Percentiles rank a stretch among this genome's conserved stretches.
Evolutionary conservation across 2,113 vertebrate genomes (phyloP).

Genomic region (Spilogale gracilis): DNA sequence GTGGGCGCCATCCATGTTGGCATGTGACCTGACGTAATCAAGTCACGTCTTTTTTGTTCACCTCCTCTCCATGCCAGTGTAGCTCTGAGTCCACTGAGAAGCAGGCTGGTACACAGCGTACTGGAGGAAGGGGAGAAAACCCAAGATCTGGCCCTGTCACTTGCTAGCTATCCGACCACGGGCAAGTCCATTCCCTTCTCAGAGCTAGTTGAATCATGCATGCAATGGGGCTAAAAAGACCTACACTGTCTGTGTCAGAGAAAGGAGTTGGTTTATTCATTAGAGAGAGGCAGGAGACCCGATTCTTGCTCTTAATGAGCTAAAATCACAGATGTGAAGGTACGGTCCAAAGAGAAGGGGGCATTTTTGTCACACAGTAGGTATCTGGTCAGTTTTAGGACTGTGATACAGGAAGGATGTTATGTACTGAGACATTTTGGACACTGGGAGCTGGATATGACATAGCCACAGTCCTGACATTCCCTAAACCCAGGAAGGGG

Average conservation of each 20-base stretch:
- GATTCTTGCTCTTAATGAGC: background rate
- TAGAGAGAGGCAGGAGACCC: background rate
- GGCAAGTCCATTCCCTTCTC: background rate
- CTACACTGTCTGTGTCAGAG: background rate
- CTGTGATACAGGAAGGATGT: background rate
- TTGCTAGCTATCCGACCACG: background rate
- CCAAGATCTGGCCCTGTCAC: background rate
- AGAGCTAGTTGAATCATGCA: background rate
- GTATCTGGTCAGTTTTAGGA: background rate
- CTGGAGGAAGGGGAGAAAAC: background rate
- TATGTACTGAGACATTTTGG: background rate
- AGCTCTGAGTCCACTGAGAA: background rate
- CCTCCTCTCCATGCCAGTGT: background rate
- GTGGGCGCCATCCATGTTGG: fast-evolving
- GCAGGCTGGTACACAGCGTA: background rate
- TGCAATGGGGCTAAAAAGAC: background rate
- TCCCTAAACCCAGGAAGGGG: background rate
- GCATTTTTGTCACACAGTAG: background rate
- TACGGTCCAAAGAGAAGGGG: background rate
- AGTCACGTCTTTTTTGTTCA: background rate
- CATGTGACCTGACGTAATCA: background rate
- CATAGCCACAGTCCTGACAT: background rate
- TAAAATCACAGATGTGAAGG: background rate
- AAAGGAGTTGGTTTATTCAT: background rate
- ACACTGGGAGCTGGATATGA: background rate